Base-by-base conservation (phyloP, 1,140 invertebrate genomes). In the Elymnias hypermnestra region DNA sequence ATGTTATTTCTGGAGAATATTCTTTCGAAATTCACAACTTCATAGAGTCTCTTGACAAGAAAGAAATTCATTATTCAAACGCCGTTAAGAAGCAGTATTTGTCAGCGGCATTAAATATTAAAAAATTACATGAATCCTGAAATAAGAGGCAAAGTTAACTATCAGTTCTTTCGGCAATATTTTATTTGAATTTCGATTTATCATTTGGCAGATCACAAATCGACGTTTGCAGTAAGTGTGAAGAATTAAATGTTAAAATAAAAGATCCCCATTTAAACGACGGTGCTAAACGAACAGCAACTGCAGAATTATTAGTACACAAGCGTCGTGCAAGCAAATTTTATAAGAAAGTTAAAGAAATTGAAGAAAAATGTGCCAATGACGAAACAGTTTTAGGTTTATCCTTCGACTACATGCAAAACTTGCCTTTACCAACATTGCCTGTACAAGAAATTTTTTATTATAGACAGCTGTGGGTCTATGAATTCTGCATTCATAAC, bases 1-100 rank as follows among this genome's bases (percentile, higher is more conserved):
- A 41, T 41, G 38, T 41, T 41, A 41, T 41, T 41, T 22, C 38
- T 25, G 38, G 23, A 3, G 38, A 41, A 41, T 41, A 28, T 41
- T 41, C 9, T 22, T 23, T 26, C n/a, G 23, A 41, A 28, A 41
- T 41, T 41, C n/a, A 41, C 23, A 3, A 41, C 10, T 41, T 41
- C 13, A 17, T 41, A 23, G 38, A 41, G 21, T 8, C 21, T 25
- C 14, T 41, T 41, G 15, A 41, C 23, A 41, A 28, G 12, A 41
- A 41, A 41, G 25, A 17, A 26, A 26, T 41, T 25, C 9, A 41
- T 41, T 43, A 37, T 38, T 29, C 15, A 35, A 21, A 28, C 18
- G 14, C 33, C 23, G 17, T 42, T 13, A 14, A 8, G 35, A 36
- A 52, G 23, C 25, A 15, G 37, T 39, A 22, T 10, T 14, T 26